Evolutionary conservation across 1,140 invertebrate species (phyloP).

Genomic region (Pseudomyrmex cubaensis): DNA sequence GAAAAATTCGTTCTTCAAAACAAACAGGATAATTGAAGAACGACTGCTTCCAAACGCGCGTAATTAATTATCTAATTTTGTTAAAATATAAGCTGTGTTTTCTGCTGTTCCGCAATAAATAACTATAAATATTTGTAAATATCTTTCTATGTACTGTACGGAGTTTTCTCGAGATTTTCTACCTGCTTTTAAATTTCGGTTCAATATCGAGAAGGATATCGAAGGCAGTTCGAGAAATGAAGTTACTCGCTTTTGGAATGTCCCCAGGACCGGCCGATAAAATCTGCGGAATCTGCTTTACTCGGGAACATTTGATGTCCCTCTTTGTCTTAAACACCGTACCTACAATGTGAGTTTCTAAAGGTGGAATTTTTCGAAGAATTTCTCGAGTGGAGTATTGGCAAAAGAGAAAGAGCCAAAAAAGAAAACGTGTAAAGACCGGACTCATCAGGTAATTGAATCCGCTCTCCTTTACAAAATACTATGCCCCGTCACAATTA

Average conservation of each 20-base stretch:
- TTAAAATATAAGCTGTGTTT: background rate
- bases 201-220: conserved; percentile 25
- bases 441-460: background rate
- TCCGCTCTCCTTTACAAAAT: conserved; percentile 19
- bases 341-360: conserved; percentile 47
- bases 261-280: conserved; percentile 39
- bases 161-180: conserved; percentile 19
- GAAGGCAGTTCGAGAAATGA: conserved; percentile 54
- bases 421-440: background rate
- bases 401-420: background rate
- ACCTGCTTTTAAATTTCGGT: conserved; percentile 1
- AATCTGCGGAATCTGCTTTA: conserved; percentile 57
- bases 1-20: too few species aligned
- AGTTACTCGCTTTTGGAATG: conserved; percentile 56
- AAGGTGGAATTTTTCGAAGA: conserved; percentile 45
- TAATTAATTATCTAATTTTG: too few species aligned
- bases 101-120: background rate
- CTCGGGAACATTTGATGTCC: conserved; percentile 24
- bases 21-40: too few species aligned
- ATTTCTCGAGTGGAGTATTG: conserved; percentile 37
- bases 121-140: background rate
- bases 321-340: conserved; percentile 51
- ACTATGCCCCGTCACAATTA: conserved; percentile 22
- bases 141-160: background rate
- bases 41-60: too few species aligned